Evolutionary conservation across 2,888 invertebrate species (phyloP).

Genomic region (Drosophila tripunctata): DNA sequence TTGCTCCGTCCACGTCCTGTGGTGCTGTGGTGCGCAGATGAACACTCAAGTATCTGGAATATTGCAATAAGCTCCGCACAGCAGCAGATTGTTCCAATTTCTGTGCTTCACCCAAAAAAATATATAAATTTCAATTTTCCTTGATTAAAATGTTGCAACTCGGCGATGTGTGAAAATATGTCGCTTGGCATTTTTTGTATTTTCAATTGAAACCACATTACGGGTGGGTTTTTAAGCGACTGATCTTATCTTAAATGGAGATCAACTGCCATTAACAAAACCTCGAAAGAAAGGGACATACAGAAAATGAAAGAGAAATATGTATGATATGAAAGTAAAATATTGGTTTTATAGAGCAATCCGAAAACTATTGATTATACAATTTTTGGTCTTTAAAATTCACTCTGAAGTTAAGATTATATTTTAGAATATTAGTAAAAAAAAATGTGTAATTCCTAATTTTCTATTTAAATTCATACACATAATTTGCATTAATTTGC

Average conservation of each 20-base stretch:
- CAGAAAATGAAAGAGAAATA: not conserved
- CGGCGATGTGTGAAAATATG: conserved; percentile 72
- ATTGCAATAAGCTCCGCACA: conserved; percentile 28
- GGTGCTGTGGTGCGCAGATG: conserved; percentile 70
- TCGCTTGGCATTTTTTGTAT: conserved; percentile 16
- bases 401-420: too few species aligned
- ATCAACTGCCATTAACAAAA: not conserved
- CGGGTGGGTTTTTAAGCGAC: not conserved
- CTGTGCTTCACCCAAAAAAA: conserved; percentile 26
- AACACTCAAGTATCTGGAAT: conserved; percentile 70
- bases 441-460: too few species aligned
- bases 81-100: conserved; percentile 67
- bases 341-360: too few species aligned
- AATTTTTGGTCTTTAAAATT: too few species aligned
- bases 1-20: conserved; percentile 47
- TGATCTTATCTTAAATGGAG: not conserved
- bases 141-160: conserved; percentile 56
- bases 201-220: not conserved
- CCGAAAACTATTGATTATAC: too few species aligned
- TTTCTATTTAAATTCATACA: too few species aligned
- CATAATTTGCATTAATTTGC: too few species aligned
- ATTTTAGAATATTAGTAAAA: too few species aligned
- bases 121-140: conserved; percentile 42
- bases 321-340: too few species aligned
- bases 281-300: not conserved